These are phyloP conservation scores for Drosophila azteca DNA, from an alignment of 1,140 invertebrate species.

Conservation along the genomic window DNA sequence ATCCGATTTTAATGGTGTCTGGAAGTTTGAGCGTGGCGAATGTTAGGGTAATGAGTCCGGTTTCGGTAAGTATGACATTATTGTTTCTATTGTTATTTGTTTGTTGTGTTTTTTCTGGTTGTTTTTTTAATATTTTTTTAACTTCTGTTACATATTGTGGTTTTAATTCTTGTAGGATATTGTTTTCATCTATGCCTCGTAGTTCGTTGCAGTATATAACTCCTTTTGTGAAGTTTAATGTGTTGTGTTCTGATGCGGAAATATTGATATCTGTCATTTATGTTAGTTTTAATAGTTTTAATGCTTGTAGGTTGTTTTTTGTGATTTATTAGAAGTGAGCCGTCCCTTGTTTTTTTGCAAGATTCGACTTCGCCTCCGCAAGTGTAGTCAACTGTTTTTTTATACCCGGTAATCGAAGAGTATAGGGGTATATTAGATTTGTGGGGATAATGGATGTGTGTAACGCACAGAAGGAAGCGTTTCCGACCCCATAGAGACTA, in stretches of 20 bases:
- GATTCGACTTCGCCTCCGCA: constrained; percentile 3
- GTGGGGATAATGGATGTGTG: no score
- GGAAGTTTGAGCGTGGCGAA: constrained; percentile 1
- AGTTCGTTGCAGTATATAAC: constrained; percentile 9
- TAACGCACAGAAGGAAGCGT: no score
- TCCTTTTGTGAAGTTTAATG: no score
- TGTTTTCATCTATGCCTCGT: constrained; percentile 1
- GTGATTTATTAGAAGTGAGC: constrained; percentile 3
- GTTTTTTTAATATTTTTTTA: constrained; percentile 6
- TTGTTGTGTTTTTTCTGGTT: no score
- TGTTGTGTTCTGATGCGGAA: neutral
- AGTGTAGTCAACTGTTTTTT: no score
- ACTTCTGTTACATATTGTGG: constrained; percentile 5
- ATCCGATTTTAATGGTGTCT: constrained; percentile 1
- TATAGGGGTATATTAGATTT: no score
- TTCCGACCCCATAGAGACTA: no score
- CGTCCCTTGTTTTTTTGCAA: constrained; percentile 4
- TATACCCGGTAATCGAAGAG: no score
- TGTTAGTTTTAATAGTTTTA: constrained; percentile 1
- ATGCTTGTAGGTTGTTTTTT: neutral
- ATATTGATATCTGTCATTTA: neutral
- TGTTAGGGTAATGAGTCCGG: constrained; percentile 3
- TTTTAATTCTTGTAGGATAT: constrained; percentile 6
- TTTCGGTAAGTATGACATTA: neutral
- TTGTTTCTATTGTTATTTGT: neutral